Evolutionary conservation across 2,888 invertebrate genomes (phyloP), one percentile per base, ranked within the genome.

Genomic region (Dolomedes plantarius): DNA sequence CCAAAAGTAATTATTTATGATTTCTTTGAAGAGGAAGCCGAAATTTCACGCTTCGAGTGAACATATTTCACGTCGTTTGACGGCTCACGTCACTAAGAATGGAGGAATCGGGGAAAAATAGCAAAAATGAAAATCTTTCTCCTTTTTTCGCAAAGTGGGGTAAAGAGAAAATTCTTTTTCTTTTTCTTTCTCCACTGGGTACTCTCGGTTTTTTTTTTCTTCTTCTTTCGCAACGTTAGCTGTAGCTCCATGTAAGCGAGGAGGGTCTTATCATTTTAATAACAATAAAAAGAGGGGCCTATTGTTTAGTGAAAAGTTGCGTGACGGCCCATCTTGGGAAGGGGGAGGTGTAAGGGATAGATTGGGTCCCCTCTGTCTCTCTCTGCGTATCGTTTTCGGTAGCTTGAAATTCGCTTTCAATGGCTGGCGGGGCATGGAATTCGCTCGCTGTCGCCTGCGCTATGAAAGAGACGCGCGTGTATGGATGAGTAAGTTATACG

Each of bases 1-100:
- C 68, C 19, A 79, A 76, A 79, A 78, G 79, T 86, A 86, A 86
- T 86, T 86, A 86, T 86, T 86, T 86, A 86, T 76, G 80, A 86
- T 86, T 86, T 86, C 86, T 86, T 86, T 86, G 80, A 86, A 76
- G 79, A 86, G 86, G 86, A 86, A 86, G 74, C 78, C 76, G 68
- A 86, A 80, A 86, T 86, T 86, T 80, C 65, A 86, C 75, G 86
- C 79, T 80, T 71, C 65, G 67, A 69, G 27, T 71, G 75, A 75
- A 75, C 86, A 86, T 86, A 80, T 86, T 86, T 86, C 80, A 80
- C 50, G 80, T 76, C 28, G 41, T 69, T 73, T 80, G 71, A 75
- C 80, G 80, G 65, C 50, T 77, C 72, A 83, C 77, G 83, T 77
- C 77, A 64, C 19, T 46, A 27, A 77, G 73, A 83, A 83, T 80